phyloP scores from a whole-genome alignment of 2,113 vertebrate species.

The Microtus richardsoni region DNA sequence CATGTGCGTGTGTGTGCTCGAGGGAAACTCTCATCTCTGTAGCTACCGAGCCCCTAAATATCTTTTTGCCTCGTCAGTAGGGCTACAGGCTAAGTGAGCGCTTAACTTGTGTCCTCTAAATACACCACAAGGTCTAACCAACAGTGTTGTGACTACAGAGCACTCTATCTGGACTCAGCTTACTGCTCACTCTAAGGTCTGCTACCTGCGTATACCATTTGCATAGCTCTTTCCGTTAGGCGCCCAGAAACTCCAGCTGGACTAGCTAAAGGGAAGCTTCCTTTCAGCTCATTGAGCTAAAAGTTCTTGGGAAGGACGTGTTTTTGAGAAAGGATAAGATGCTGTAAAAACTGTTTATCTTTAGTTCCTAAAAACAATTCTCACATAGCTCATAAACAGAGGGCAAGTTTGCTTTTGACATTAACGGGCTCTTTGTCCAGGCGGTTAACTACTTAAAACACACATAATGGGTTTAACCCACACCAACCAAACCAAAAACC shows the following conservation, averaged over 20 bases:
- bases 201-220: not conserved
- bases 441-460: not conserved
- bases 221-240: not conserved
- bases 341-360: not conserved
- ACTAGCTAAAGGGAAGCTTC: not conserved
- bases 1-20: not conserved
- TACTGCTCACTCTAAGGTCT: not conserved
- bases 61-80: not conserved
- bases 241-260: not conserved
- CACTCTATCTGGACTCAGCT: not conserved
- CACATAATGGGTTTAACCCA: not conserved
- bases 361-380: not conserved
- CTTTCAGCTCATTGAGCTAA: not conserved
- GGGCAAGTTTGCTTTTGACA: not conserved
- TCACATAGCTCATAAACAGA: not conserved
- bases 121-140: not conserved
- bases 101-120: constrained; percentile 1
- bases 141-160: not conserved
- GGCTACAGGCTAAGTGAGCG: not conserved
- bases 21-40: not conserved
- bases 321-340: not conserved
- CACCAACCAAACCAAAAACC: not conserved
- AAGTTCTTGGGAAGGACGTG: not conserved
- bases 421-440: not conserved
- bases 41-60: not conserved